Evolutionary conservation across 1,140 invertebrate species (phyloP).

Genomic region (Achatina immaculata): DNA sequence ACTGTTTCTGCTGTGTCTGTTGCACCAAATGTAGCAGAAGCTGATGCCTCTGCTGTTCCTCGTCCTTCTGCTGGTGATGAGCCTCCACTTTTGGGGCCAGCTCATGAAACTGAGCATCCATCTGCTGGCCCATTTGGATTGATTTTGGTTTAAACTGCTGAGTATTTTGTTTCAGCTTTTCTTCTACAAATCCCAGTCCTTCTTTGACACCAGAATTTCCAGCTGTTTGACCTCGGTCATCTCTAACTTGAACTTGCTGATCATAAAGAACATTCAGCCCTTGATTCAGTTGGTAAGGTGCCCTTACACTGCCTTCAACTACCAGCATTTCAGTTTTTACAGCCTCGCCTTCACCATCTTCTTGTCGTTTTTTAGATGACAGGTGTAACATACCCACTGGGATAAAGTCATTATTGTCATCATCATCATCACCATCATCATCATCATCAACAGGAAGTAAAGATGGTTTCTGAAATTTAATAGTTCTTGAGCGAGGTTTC

Average conservation of each 20-base stretch:
- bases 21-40: constrained; percentile 14
- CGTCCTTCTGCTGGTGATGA: background rate
- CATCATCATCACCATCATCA: constrained; percentile 35
- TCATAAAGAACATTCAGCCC: background rate
- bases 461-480: background rate
- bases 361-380: constrained; percentile 8
- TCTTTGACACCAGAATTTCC: background rate
- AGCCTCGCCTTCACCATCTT: background rate
- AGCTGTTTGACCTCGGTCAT: background rate
- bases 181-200: background rate
- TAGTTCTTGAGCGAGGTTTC: background rate
- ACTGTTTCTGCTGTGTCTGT: constrained; percentile 10
- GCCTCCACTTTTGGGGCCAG: background rate
- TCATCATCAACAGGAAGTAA: constrained; percentile 16
- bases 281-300: background rate
- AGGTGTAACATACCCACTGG: constrained; percentile 34
- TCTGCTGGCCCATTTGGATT: background rate
- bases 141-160: background rate
- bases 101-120: background rate
- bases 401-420: constrained; percentile 34
- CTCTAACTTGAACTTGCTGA: background rate
- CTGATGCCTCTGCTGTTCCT: background rate
- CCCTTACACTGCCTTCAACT: background rate
- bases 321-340: background rate
- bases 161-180: background rate